Percentiles rank a stretch among this genome's conserved stretches.
phyloP scores from a whole-genome alignment of 2,113 vertebrate genomes.

The Pseudorasbora parva region DNA sequence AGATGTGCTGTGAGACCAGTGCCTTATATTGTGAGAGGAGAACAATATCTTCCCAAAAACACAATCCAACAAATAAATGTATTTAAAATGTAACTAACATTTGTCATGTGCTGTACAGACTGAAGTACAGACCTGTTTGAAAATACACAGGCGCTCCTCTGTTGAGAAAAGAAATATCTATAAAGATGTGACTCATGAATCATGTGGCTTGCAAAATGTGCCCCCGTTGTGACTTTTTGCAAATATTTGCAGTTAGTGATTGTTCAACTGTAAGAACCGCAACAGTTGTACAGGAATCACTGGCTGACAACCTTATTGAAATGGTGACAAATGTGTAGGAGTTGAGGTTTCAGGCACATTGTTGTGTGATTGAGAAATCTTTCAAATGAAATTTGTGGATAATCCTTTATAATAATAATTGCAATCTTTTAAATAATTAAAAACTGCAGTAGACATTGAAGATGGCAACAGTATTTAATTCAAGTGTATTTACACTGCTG shows the following conservation, averaged over 20 bases:
- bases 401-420: neutral
- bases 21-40: too few species aligned
- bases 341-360: neutral
- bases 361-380: neutral
- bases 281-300: neutral
- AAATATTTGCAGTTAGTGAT: neutral
- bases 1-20: too few species aligned
- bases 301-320: neutral
- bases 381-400: neutral
- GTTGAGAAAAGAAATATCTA: conserved; percentile 1
- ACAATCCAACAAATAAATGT: neutral
- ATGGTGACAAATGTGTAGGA: neutral
- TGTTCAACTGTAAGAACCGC: neutral
- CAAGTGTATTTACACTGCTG: too few species aligned
- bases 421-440: too few species aligned
- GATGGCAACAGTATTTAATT: too few species aligned
- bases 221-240: neutral
- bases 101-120: neutral
- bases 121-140: neutral
- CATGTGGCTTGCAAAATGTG: neutral
- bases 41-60: too few species aligned
- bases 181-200: conserved; percentile 18
- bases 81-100: neutral
- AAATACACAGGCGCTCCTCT: neutral
- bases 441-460: too few species aligned